These are phyloP conservation scores for Rhamnusium bicolor DNA, from an alignment of 2,888 invertebrate genomes.

Conservation along the genomic window DNA sequence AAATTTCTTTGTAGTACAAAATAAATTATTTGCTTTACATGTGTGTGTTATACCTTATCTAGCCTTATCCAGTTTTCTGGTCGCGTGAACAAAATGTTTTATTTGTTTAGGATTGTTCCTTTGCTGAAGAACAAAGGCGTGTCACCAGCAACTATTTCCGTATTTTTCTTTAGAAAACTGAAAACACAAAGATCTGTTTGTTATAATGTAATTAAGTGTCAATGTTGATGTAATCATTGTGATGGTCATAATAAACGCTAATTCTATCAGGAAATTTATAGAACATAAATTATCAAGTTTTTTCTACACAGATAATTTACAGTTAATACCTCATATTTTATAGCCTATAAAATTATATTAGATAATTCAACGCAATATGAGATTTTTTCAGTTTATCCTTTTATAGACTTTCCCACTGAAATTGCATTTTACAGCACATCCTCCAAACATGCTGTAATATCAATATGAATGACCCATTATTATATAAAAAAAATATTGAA, in stretches of 20 bases:
- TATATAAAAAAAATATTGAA: no score
- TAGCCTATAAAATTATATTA: background rate
- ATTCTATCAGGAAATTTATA: background rate
- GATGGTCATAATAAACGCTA: background rate
- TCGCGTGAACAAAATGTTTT: background rate
- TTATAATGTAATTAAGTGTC: background rate
- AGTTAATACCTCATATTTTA: background rate
- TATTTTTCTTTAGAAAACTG: constrained; percentile 9
- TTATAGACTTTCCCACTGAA: no score
- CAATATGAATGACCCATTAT: no score
- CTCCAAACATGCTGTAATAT: no score
- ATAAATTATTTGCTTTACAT: no score
- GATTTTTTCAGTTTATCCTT: background rate
- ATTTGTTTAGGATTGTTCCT: constrained; percentile 19
- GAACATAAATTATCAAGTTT: background rate
- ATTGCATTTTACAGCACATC: no score
- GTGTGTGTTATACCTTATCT: background rate
- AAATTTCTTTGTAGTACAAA: no score
- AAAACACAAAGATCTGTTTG: constrained; percentile 7
- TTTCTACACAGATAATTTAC: background rate
- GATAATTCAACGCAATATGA: background rate
- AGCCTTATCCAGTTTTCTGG: background rate
- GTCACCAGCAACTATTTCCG: background rate
- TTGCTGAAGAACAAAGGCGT: constrained; percentile 6
- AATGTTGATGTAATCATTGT: background rate